A percentile compares a stretch with the other conserved stretches of the same genome.
phyloP scores from a whole-genome alignment of 2,888 invertebrate species.

The Drosophila fulvimacula region DNA sequence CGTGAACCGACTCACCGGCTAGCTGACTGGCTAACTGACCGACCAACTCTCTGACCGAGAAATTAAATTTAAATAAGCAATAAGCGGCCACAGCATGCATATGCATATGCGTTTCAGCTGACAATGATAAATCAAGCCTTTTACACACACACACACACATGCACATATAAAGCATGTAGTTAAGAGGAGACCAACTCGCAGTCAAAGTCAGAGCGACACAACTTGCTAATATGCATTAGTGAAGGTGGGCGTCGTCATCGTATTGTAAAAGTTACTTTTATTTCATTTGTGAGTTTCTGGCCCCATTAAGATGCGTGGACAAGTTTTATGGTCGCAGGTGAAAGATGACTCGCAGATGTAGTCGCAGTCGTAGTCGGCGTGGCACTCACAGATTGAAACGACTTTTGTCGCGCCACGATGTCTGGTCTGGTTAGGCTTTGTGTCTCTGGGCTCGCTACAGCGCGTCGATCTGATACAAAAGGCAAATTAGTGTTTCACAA shows the following conservation, averaged over 20 bases:
- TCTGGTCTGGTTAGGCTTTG: constrained; percentile 53
- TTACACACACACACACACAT: constrained; percentile 11
- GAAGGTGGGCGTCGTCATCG: constrained; percentile 55
- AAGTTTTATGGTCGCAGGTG: constrained; percentile 54
- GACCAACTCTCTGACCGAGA: constrained; percentile 58
- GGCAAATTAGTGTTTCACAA: constrained; percentile 74
- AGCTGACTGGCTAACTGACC: constrained; percentile 35
- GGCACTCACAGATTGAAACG: constrained; percentile 5
- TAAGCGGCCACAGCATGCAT: constrained; percentile 54
- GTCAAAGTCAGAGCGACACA: constrained; percentile 2
- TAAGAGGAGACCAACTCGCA: background rate
- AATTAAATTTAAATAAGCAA: constrained; percentile 70
- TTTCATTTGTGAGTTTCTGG: constrained; percentile 5
- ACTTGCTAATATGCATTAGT: constrained; percentile 32
- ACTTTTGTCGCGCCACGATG: constrained; percentile 67
- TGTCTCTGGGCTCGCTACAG: constrained; percentile 24
- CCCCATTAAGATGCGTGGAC: constrained; percentile 59
- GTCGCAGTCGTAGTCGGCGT: constrained; percentile 3
- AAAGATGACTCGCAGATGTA: constrained; percentile 54
- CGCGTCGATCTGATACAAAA: constrained; percentile 46
- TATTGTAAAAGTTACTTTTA: constrained; percentile 52
- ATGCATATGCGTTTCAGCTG: constrained; percentile 50
- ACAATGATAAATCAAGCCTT: constrained; percentile 69
- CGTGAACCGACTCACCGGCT: constrained; percentile 35
- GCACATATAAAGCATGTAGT: constrained; percentile 9